Evolutionary conservation across 2,113 vertebrate species (phyloP).

Genomic region (Xenus cinereus): DNA sequence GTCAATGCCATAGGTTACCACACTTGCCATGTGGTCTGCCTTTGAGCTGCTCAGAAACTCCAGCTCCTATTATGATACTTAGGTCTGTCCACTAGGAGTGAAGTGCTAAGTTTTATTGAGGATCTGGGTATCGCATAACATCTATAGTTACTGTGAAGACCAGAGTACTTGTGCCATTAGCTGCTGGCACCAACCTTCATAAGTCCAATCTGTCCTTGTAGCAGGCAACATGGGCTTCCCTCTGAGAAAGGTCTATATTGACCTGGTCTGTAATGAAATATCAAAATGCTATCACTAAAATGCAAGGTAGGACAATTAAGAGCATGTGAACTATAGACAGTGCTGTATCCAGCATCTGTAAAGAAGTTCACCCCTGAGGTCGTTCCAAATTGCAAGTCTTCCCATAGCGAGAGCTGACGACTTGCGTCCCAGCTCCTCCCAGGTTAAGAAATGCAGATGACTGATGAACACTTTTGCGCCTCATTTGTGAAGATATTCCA

Average conservation of each 20-base stretch:
- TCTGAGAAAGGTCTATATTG: not conserved
- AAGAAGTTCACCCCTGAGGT: not conserved
- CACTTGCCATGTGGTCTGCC: not conserved
- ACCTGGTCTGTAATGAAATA: not conserved
- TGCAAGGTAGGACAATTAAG: not conserved
- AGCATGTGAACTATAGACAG: no score
- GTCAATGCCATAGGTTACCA: accelerated
- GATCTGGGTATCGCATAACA: not conserved
- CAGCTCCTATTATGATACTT: not conserved
- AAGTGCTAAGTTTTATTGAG: not conserved
- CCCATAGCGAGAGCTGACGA: accelerated
- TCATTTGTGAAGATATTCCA: not conserved
- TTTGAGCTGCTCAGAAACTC: not conserved
- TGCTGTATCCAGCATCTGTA: not conserved
- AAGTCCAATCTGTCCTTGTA: not conserved
- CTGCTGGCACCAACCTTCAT: not conserved
- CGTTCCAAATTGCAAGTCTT: not conserved
- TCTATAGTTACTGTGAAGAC: not conserved
- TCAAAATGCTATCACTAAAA: not conserved
- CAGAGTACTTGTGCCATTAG: not conserved
- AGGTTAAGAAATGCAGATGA: not conserved
- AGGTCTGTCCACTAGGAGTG: not conserved
- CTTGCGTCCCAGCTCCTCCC: not conserved
- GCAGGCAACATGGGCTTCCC: not conserved
- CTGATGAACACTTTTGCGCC: not conserved